Conservation (phyloP, 2,113 vertebrate genomes). For the Corythaixoides concolor region DNA sequence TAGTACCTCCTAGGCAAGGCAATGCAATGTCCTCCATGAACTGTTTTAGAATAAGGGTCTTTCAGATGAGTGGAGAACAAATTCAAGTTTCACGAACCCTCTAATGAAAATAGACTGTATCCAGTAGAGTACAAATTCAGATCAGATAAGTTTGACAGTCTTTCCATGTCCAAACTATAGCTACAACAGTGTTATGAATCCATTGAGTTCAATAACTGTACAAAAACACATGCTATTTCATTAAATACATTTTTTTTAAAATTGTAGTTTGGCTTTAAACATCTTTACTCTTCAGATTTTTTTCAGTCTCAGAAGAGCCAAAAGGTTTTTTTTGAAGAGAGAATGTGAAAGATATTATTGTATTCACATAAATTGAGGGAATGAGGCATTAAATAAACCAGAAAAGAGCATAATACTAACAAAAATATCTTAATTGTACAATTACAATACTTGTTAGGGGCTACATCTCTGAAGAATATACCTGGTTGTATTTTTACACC, state of each 20-base stretch:
- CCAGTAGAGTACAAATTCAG: neutral
- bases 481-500: neutral
- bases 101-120: neutral
- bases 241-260: neutral
- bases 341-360: neutral
- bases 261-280: neutral
- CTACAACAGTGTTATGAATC: neutral
- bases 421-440: neutral
- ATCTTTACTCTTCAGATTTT: neutral
- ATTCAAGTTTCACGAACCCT: neutral
- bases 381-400: neutral
- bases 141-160: neutral
- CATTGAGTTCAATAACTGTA: neutral
- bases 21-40: neutral
- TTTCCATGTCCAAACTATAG: neutral
- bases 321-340: neutral
- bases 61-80: neutral
- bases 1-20: neutral
- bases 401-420: neutral
- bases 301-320: neutral
- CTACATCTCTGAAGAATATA: neutral
- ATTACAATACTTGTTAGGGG: neutral
- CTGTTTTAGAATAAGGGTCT: neutral
- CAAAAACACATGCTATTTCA: neutral
- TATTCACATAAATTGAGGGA: neutral